Evolutionary conservation across 2,113 vertebrate genomes (phyloP), one percentile per base, ranked within the genome.

Genomic region (Clinocottus analis): DNA sequence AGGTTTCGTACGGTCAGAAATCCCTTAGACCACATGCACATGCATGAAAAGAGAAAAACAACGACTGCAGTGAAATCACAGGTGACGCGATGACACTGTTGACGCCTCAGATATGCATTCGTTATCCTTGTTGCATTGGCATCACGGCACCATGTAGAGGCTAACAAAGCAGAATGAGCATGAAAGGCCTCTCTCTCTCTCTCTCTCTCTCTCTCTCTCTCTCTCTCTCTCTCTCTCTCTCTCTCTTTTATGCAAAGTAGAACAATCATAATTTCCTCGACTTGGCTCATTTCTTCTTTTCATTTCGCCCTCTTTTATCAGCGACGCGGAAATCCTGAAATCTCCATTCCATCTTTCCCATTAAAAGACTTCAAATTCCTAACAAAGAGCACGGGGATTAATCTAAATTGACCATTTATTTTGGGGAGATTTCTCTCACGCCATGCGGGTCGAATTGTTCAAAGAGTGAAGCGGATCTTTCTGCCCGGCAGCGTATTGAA

Each of bases 371-470:
- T 25, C 85, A 89, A 85, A 85, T 68, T 35, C 27, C 17, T 25
- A 62, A 80, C 72, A 78, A 72, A 73, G 77, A 77, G 43, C 41
- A 6, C 23, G 31, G 2, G 67, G 65, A 55, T 85, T n/a, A 72
- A 87, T 87, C 79, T 85, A 85, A 89, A 90, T 86, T 74, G 60
- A 21, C 43, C 70, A 14, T 71, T 87, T 83, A 55, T 77, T 83
- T 71, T 67, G 2, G 33, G 5, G 60, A 56, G 82, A 85, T 88
- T 73, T 80, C 39, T 84, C 64, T 41, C 23, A 66, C 12, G 77
- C 75, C 73, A 41, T 1, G 9, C n/a, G 9, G 21, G 5, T 31
- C 7, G 1, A 77, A 16, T n/a, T 66, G 72, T 56, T n/a, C 17
- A 68, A 17, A 62, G 43, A 33, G 62, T 51, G 58, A 45, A 27